Base-by-base conservation (phyloP, 1,140 invertebrate genomes). In the Samia ricini region DNA sequence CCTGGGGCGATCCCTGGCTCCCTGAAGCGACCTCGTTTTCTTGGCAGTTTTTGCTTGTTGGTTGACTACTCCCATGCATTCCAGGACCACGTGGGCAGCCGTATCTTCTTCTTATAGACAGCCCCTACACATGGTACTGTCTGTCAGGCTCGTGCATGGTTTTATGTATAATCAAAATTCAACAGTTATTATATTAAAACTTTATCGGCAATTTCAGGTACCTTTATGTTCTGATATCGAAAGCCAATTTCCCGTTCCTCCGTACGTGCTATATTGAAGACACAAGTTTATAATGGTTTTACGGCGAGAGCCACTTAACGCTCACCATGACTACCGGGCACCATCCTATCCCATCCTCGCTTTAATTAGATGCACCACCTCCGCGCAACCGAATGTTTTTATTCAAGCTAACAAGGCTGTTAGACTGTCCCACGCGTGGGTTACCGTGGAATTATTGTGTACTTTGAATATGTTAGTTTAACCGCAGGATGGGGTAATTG, bases 241-340 rank as follows among this genome's bases (percentile, higher is more conserved):
- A 3, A 18, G 29, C 61, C 48, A 58, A 21, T 51, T 58, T 42
- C 24, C 20, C 22, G 57, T 29, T 5, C 51, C 19, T 21, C 71
- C 75, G 77, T 88, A 74, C 80, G 20, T 29, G 71, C 76, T 72
- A 79, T 79, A 75, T 74, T 66, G 76, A 74, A 86, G 79, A 80
- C 74, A 77, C 74, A 79, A 85, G 79, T 86, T 88, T 88, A 88
- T 88, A 81, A 88, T 88, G 81, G 82, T 85, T 88, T 84, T 88
- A 88, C 74, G 71, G 78, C 72, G 72, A 80, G 81, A 69, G 81
- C 77, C 85, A 88, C 85, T 88, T 88, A 88, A 78, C 85, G 81
- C 71, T 72, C 26, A 10, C 26, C 26, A 65, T 71, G 69, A 81
- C 82, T 87, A 85, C 85, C 83, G 84, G 77, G 70, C 73, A 78